These are phyloP conservation scores for Turnix velox DNA, from an alignment of 2,113 vertebrate genomes.

Conservation along the genomic window DNA sequence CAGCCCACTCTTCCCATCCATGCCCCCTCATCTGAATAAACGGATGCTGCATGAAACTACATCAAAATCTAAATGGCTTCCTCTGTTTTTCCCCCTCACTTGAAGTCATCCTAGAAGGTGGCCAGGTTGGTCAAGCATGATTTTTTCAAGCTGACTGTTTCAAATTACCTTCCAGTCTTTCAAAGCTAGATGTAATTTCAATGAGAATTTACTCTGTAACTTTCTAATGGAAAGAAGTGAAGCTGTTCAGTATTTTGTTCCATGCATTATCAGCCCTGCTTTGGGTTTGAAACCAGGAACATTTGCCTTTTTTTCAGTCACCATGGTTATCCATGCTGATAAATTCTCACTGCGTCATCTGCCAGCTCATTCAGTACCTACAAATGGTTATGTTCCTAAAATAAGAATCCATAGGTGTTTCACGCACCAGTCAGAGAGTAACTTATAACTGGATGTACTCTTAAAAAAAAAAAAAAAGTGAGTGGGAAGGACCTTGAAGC, in stretches of 20 bases:
- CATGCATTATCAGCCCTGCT: background rate
- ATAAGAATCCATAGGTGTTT: background rate
- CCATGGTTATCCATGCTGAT: background rate
- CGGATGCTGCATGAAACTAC: background rate
- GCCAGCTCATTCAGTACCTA: background rate
- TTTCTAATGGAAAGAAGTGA: background rate
- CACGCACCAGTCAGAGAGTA: background rate
- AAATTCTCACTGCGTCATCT: background rate
- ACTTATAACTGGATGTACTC: background rate
- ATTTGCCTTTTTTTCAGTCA: background rate
- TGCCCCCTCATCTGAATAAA: fast-evolving
- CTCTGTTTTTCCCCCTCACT: background rate
- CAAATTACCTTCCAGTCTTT: background rate
- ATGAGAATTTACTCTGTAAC: background rate
- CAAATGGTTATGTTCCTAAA: background rate
- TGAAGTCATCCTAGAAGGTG: background rate
- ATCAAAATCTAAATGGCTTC: background rate
- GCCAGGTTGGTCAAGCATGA: background rate
- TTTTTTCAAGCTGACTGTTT: background rate
- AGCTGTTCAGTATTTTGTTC: background rate
- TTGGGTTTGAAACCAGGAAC: background rate
- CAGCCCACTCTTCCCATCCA: background rate
- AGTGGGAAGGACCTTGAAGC: background rate
- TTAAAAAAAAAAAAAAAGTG: background rate
- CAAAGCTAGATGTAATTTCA: background rate